These are phyloP conservation scores for Eilema caniola DNA, from an alignment of 2,888 invertebrate species.

Conservation along the genomic window DNA sequence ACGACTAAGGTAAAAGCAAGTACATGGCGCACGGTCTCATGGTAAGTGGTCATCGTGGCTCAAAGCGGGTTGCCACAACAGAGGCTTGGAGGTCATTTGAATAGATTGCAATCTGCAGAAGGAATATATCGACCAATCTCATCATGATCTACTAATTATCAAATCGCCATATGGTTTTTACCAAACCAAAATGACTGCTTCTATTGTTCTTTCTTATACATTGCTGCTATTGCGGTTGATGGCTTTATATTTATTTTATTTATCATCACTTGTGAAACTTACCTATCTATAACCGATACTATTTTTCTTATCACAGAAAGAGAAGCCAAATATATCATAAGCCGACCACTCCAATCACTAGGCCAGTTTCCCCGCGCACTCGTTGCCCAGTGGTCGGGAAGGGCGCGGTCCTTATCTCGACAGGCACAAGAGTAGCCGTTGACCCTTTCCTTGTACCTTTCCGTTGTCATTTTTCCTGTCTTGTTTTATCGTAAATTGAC, in stretches of 20 bases:
- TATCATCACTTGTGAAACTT: neutral
- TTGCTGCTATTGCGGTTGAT: neutral
- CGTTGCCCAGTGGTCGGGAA: constrained; percentile 12
- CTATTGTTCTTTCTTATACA: no score
- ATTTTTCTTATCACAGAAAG: neutral
- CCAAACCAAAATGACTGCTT: no score
- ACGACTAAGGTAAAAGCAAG: no score
- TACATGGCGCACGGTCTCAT: no score
- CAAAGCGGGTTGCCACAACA: neutral
- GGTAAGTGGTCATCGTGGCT: no score
- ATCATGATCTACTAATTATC: no score
- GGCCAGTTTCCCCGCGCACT: constrained; percentile 9
- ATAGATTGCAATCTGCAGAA: neutral
- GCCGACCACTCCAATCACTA: neutral
- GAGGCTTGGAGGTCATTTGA: neutral
- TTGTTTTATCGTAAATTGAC: constrained; percentile 9
- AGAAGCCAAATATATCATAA: neutral
- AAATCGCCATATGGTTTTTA: no score
- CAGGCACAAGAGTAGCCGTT: constrained; percentile 17
- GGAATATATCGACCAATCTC: neutral
- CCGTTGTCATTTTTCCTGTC: constrained; percentile 9
- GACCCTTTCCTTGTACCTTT: constrained; percentile 19
- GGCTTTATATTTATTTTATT: neutral
- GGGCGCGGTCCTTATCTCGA: constrained; percentile 17
- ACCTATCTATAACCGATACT: neutral